Base-by-base conservation (phyloP, 2,113 vertebrate species). In the Microcebus jonahi region DNA sequence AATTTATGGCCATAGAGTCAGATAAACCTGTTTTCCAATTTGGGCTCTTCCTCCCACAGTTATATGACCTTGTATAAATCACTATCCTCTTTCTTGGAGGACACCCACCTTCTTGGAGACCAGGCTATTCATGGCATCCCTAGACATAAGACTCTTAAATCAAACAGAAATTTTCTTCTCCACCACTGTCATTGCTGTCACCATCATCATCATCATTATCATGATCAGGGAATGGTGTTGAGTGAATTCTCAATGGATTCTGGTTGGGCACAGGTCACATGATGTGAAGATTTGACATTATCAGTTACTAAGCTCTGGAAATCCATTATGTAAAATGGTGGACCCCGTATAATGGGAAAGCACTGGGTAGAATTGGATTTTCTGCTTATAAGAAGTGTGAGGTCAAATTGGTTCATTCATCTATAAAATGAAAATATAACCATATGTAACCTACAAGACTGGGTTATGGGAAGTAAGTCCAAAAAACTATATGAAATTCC, bases 121-220 rank as follows among this genome's bases (percentile, higher is more conserved):
- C n/a, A 87, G 13, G 31, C 9, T 53, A 73, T 91, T 57, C 13
- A 3, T 48, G 50, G 53, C 7, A 20, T 82, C 18, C 5, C 17
- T 7, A 55, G 29, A 88, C 15, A 88, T 61, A 68, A 88, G 31
- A 93, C 8, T 90, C 27, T 92, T 88, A 68, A 50, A 48, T 53
- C 5, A 95, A 90, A 86, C 31, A 71, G 85, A 81, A 95, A 73
- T 31, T 39, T 90, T 95, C 73, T 8, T 82, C 45, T 89, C 61
- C 5, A 61, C 29, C 13, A 82, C 18, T 14, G 42, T 77, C 42
- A 67, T 25, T 79, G 31, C 34, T 85, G 4, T 73, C 25, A 48
- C 67, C n/a, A 68, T 36, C 36, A 88, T 42, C 42, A 67, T 45
- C 29, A 75, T 61, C 27, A 42, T 53, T 6, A 85, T 79, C 71